A percentile compares a stretch with the other conserved stretches of the same genome.
phyloP scores from a whole-genome alignment of 2,113 vertebrate genomes.

The Rhynchomys soricoides region DNA sequence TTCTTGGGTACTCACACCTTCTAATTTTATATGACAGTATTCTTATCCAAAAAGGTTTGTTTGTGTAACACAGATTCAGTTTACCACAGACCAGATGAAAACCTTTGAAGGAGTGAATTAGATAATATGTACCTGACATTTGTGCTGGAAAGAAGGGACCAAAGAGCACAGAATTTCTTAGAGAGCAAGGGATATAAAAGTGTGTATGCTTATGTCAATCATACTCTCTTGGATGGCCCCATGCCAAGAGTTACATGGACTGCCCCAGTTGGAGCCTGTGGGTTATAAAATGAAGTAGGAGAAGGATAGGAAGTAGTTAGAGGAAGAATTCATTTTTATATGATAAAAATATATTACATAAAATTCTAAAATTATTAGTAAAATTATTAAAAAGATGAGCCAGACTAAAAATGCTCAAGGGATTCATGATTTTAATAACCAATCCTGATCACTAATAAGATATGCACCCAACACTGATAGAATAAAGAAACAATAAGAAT shows the following conservation, averaged over 20 bases:
- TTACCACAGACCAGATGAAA: no score
- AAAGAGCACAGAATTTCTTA: not conserved
- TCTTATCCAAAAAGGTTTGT: no score
- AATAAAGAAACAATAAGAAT: not conserved
- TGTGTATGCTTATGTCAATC: not conserved
- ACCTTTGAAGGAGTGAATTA: no score
- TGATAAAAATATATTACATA: not conserved
- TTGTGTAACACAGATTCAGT: no score
- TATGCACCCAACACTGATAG: not conserved
- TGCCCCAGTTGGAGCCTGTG: not conserved
- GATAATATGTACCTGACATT: not conserved
- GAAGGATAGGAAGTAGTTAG: not conserved
- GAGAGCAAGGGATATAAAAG: not conserved
- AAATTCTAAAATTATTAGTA: not conserved
- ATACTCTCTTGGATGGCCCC: not conserved
- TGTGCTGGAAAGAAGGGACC: not conserved
- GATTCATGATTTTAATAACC: not conserved
- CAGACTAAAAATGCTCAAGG: not conserved
- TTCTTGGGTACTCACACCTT: no score
- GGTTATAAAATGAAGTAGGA: not conserved
- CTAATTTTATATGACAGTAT: no score
- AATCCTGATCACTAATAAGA: not conserved
- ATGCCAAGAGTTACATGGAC: not conserved
- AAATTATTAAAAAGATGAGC: not conserved
- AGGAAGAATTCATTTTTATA: not conserved